A percentile compares a stretch with the other conserved stretches of the same genome.
Conservation (phyloP, 2,888 invertebrate genomes). For the Cryptocephalus primarius region DNA sequence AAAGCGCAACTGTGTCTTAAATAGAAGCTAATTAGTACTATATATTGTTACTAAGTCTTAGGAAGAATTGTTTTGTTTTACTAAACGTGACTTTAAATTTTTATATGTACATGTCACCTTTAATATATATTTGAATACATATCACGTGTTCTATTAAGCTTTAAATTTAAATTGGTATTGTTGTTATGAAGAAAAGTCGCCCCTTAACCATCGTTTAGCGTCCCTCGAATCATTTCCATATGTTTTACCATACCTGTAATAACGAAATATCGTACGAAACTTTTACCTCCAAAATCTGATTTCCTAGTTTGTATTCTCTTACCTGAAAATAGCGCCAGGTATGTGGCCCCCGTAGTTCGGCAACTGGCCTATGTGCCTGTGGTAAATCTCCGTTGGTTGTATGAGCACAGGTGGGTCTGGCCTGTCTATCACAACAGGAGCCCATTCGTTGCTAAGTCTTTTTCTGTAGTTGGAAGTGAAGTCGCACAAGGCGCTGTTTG, state of each 20-base stretch:
- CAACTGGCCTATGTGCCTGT: constrained; percentile 60
- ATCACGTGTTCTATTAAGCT: no score
- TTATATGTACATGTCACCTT: no score
- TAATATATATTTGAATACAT: no score
- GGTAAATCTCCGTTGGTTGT: constrained; percentile 54
- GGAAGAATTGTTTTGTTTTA: not conserved
- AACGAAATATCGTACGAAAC: not conserved
- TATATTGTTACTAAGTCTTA: not conserved
- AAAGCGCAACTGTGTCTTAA: no score
- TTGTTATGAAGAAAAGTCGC: constrained; percentile 40
- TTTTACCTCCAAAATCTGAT: no score
- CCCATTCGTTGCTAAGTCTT: constrained; percentile 64
- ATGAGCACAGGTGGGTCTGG: constrained; percentile 42
- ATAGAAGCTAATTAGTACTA: no score
- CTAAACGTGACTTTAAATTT: no score
- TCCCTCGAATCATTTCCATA: constrained; percentile 63
- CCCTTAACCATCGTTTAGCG: constrained; percentile 62
- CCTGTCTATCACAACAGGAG: constrained; percentile 49
- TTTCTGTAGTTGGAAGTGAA: constrained; percentile 65
- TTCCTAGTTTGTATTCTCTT: constrained; percentile 5
- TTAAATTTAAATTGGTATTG: no score
- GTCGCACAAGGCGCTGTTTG: constrained; percentile 61
- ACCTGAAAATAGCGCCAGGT: constrained; percentile 63
- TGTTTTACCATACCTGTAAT: constrained; percentile 58
- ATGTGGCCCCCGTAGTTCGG: constrained; percentile 72